Evolutionary conservation across 30 jellyfish, hydroid and myxozoan species (phyloP).

Genomic region (Chrysaora quinquecirrha): DNA sequence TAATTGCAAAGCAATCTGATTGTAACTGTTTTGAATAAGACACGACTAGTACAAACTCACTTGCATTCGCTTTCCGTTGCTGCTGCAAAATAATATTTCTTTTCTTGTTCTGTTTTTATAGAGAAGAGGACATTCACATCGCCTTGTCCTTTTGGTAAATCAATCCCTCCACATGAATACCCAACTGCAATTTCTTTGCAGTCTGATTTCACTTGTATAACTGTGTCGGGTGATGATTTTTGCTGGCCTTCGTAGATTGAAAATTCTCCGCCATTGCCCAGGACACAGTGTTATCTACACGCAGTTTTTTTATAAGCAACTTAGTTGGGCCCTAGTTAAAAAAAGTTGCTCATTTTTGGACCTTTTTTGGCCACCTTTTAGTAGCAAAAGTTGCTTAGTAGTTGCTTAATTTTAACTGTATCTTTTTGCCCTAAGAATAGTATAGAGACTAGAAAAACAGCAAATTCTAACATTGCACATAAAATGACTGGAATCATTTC

Average conservation of each 20-base stretch:
- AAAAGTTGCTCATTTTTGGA: too few species aligned
- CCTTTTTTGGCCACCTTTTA: too few species aligned
- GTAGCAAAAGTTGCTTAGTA: too few species aligned
- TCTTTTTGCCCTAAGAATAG: too few species aligned
- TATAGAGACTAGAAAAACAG: too few species aligned
- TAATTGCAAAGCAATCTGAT: too few species aligned
- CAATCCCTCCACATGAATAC: conserved; percentile 86
- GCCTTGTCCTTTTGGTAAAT: conserved; percentile 85
- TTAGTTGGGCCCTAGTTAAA: too few species aligned
- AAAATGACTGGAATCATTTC: too few species aligned
- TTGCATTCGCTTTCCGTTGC: conserved; percentile 83
- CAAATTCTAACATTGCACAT: conserved; percentile 57
- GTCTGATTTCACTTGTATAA: conserved; percentile 69
- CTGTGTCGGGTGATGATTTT: conserved; percentile 80
- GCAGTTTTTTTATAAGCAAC: too few species aligned
- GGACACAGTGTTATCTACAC: conserved; percentile 73
- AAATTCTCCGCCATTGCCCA: conserved; percentile 88
- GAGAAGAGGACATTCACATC: conserved; percentile 86
- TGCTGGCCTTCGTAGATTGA: conserved; percentile 71
- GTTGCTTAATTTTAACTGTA: too few species aligned
- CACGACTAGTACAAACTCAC: too few species aligned
- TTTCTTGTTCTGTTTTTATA: conserved; percentile 47
- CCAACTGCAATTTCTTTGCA: conserved; percentile 69
- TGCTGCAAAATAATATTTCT: conserved; percentile 78
- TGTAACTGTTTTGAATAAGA: too few species aligned